Conservation (phyloP, 2,113 vertebrate genomes). For the Sorex fumeus region DNA sequence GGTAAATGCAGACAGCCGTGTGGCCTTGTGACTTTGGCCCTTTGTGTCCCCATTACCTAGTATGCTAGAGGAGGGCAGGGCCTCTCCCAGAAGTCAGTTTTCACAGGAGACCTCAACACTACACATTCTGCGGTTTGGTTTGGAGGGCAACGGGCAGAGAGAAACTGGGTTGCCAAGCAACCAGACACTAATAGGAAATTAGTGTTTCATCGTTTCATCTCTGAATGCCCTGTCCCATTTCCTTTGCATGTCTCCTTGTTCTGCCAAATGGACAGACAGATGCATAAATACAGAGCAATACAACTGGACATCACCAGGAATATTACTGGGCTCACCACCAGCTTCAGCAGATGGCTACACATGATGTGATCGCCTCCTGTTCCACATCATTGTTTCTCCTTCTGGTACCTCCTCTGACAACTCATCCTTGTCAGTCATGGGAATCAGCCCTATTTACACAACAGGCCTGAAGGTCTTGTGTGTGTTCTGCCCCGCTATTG, state of each 20-base stretch:
- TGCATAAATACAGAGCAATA: neutral
- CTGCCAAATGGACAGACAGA: conserved; percentile 55
- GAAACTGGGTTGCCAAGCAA: conserved; percentile 83
- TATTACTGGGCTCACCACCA: neutral
- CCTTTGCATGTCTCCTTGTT: conserved; percentile 18
- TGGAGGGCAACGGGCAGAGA: conserved; percentile 75
- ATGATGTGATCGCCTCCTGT: neutral
- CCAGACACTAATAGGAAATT: conserved; percentile 85
- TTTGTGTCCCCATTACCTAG: neutral
- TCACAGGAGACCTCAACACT: conserved; percentile 25
- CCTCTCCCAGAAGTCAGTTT: conserved; percentile 55
- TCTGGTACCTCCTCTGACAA: neutral
- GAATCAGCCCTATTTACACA: neutral
- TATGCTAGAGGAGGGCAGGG: neutral
- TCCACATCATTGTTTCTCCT: neutral
- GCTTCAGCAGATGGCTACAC: neutral
- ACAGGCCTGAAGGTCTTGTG: neutral
- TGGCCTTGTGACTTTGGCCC: neutral
- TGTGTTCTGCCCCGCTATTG: neutral
- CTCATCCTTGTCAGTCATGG: neutral
- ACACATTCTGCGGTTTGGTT: conserved; percentile 70
- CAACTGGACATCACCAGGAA: neutral
- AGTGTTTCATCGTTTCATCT: conserved; percentile 74
- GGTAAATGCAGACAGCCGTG: neutral
- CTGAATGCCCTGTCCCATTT: conserved; percentile 81